Evolutionary conservation across 2,797 vertebrate genomes (phyloP).

Genomic region (Scyliorhinus canicula): DNA sequence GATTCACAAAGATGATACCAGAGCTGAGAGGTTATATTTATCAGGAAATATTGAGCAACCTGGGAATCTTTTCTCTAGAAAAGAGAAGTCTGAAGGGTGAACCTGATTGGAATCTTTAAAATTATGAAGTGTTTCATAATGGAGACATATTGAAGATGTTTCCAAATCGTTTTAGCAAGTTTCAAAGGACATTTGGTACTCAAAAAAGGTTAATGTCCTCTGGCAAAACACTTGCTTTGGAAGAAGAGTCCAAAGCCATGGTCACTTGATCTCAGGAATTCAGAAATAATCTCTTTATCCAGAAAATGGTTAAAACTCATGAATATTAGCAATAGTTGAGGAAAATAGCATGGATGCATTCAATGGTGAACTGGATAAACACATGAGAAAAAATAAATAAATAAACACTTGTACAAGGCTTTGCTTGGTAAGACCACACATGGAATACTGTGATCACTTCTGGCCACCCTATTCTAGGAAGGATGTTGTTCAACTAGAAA

Average conservation of each 20-base stretch:
- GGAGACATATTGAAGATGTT: background rate
- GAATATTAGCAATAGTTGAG: background rate
- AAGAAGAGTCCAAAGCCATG: background rate
- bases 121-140: background rate
- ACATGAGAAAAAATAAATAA: background rate
- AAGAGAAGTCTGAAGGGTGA: background rate
- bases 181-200: no score
- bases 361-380: background rate
- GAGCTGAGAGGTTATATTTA: background rate
- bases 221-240: no score
- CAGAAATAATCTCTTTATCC: background rate
- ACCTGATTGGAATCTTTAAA: background rate
- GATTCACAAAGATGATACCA: background rate
- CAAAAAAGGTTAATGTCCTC: no score
- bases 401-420: background rate
- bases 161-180: background rate
- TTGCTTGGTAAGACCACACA: no score
- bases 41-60: background rate
- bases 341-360: background rate
- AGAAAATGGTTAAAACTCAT: background rate
- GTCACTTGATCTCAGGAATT: background rate
- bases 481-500: no score
- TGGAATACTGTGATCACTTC: no score
- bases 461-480: no score
- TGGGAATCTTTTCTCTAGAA: background rate